A percentile compares a stretch with the other conserved stretches of the same genome.
phyloP scores from a whole-genome alignment of 2,113 vertebrate genomes.

The Urocitellus parryii region DNA sequence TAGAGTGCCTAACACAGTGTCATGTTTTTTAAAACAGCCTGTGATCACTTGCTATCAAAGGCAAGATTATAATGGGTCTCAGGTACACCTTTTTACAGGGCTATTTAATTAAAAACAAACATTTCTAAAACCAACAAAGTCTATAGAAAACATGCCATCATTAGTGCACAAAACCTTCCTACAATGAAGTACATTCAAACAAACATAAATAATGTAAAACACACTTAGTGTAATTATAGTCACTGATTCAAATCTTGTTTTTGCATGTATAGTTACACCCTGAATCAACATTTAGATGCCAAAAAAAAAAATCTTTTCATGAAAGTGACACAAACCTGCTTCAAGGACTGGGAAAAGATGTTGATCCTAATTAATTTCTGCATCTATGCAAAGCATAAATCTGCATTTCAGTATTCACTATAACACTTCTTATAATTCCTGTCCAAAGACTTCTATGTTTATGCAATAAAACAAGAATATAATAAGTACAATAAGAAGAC shows the following conservation, averaged over 20 bases:
- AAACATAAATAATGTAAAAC: constrained; percentile 42
- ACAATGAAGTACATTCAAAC: background rate
- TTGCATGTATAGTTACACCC: constrained; percentile 2
- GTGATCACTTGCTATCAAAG: background rate
- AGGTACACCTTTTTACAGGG: background rate
- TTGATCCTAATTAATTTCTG: constrained; percentile 66
- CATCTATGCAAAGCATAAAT: constrained; percentile 44
- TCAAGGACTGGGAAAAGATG: constrained; percentile 49
- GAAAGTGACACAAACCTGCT: constrained; percentile 27
- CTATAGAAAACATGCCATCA: background rate
- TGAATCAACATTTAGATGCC: constrained; percentile 32
- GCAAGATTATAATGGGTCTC: background rate
- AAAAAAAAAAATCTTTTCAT: background rate
- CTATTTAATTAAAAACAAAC: constrained; percentile 40
- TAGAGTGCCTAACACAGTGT: background rate
- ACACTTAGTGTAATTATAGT: background rate
- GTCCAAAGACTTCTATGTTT: constrained; percentile 11
- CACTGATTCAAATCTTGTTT: constrained; percentile 28
- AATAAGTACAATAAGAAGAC: constrained; percentile 8
- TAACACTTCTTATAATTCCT: constrained; percentile 59
- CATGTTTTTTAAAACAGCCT: background rate
- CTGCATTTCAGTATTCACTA: constrained; percentile 11
- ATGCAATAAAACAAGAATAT: background rate
- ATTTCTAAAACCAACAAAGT: constrained; percentile 41
- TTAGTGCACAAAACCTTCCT: background rate